Conservation (phyloP, 2,113 vertebrate species). For the Forbesichthys papilliferus region DNA sequence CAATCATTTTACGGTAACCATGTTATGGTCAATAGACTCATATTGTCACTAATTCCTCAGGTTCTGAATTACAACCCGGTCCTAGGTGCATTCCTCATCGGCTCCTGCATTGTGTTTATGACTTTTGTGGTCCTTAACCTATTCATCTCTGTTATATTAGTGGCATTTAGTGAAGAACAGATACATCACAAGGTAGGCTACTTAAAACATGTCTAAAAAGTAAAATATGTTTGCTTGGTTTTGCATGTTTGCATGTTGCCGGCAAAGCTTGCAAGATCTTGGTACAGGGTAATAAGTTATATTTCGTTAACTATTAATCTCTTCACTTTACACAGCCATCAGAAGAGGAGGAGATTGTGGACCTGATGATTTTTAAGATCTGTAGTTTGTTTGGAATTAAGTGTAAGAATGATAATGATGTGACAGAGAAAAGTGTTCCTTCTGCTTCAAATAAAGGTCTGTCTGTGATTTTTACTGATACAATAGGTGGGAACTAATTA, state of each 20-base stretch:
- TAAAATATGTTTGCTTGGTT: background rate
- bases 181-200: slow-evolving; percentile 83
- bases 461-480: slow-evolving; percentile 33
- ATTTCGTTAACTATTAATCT: background rate
- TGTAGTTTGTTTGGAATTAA: slow-evolving; percentile 86
- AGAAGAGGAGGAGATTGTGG: slow-evolving; percentile 91
- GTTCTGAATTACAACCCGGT: slow-evolving; percentile 89
- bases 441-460: slow-evolving; percentile 34
- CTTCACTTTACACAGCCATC: slow-evolving; percentile 78
- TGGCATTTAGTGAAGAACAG: slow-evolving; percentile 93
- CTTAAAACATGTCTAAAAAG: background rate
- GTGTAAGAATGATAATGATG: slow-evolving; percentile 66
- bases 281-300: slow-evolving; percentile 5
- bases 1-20: background rate
- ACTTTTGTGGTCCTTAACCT: slow-evolving; percentile 95
- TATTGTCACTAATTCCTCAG: slow-evolving; percentile 57
- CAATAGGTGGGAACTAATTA: slow-evolving; percentile 18
- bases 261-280: background rate
- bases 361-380: slow-evolving; percentile 88
- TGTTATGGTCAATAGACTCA: background rate
- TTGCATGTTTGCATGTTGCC: background rate
- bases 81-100: slow-evolving; percentile 89
- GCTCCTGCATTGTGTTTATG: slow-evolving; percentile 95
- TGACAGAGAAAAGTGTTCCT: slow-evolving; percentile 19
- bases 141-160: slow-evolving; percentile 94